Evolutionary conservation across 2,113 vertebrate species (phyloP).

Genomic region (Trachemys scripta): DNA sequence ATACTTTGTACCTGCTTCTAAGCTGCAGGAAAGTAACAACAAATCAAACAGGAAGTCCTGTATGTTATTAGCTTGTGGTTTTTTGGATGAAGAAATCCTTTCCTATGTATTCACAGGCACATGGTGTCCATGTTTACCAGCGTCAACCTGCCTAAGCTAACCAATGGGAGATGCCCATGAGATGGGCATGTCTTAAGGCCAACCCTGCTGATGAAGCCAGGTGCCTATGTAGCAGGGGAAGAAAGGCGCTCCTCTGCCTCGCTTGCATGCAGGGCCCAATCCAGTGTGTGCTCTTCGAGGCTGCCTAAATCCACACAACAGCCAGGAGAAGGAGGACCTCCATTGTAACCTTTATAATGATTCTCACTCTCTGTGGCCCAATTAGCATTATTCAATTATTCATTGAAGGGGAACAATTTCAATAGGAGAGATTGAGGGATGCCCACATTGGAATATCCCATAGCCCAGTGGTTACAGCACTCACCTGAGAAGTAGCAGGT

Average conservation of each 20-base stretch:
- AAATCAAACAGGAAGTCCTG: constrained; percentile 10
- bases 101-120: background rate
- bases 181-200: background rate
- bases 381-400: background rate
- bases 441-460: background rate
- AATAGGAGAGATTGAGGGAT: background rate
- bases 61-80: background rate
- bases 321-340: background rate
- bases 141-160: background rate
- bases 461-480: background rate
- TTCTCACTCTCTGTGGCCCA: background rate
- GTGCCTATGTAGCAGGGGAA: background rate
- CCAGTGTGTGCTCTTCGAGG: background rate
- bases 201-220: background rate
- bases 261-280: background rate
- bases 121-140: background rate
- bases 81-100: background rate
- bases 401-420: background rate
- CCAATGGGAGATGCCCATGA: background rate
- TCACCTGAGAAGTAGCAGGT: background rate
- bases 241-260: background rate
- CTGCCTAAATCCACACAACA: background rate
- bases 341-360: background rate
- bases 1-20: constrained; percentile 42
- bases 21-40: constrained; percentile 14